These are phyloP conservation scores for Aselliscus stoliczkanus DNA, from an alignment of 2,797 vertebrate genomes.

Conservation along the genomic window DNA sequence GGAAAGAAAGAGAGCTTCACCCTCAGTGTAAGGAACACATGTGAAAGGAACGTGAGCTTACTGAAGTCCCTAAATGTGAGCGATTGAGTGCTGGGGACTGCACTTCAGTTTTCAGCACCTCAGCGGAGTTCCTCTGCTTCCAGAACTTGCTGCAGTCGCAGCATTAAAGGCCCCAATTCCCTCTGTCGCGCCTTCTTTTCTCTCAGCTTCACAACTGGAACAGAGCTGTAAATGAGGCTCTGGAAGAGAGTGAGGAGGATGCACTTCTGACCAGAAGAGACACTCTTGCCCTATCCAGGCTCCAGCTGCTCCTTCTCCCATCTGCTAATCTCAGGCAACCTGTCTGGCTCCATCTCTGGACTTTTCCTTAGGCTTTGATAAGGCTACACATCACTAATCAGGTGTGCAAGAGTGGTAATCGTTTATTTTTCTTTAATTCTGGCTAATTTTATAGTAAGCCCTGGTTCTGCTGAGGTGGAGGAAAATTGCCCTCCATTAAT, in stretches of 20 bases:
- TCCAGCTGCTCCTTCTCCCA: too few relatives aligned
- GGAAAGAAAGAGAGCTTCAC: slow-evolving; percentile 19
- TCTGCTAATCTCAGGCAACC: neutral
- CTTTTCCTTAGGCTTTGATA: neutral
- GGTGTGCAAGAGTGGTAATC: neutral
- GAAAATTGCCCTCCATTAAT: neutral
- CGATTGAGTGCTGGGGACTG: neutral
- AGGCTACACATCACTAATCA: neutral
- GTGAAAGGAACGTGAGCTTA: slow-evolving; percentile 42
- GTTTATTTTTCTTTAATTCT: neutral
- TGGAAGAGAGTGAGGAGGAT: neutral
- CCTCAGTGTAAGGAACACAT: slow-evolving; percentile 49
- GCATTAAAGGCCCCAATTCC: neutral
- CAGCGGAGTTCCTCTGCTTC: neutral
- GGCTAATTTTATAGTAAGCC: neutral
- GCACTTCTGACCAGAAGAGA: neutral
- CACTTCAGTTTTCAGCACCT: slow-evolving; percentile 15
- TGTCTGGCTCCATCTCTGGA: neutral
- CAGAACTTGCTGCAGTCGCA: neutral
- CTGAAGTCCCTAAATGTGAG: slow-evolving; percentile 10
- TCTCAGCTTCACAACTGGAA: slow-evolving; percentile 44
- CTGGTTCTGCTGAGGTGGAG: neutral
- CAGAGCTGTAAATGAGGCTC: slow-evolving; percentile 8
- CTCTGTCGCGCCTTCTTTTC: neutral
- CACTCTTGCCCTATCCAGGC: rapidly evolving